Base-by-base conservation (phyloP, 1,140 invertebrate species). In the Radopholus similis region DNA sequence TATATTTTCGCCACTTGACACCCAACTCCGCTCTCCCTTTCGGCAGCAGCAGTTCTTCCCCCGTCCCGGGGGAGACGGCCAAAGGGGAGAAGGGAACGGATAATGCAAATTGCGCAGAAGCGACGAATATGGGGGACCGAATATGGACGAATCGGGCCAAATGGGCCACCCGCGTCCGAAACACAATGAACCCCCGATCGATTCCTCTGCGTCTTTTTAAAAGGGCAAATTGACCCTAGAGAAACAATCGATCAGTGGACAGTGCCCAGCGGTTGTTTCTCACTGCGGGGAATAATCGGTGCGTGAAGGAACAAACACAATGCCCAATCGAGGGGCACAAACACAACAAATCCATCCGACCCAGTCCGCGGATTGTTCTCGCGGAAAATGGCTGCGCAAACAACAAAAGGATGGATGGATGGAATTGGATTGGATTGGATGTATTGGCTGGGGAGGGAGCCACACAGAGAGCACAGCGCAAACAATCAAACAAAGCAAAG, bases 41-140 rank as follows among this genome's bases (percentile, higher is more conserved):
- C 47, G 9, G 23, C 30, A 26, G 38, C n/a, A 51, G 47, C 47
- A 11, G n/a, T 51, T 51, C 15, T 26, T 28, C 18, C 44, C 5
- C 6, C n/a, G 18, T 28, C 23, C 5, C 9, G 47, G 47, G 23
- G 15, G 9, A 51, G 30, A 51, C 47, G 23, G 47, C 9, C 23
- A 51, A 51, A 26, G 47, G 47, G 26, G n/a, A 23, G 44, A 51
- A 26, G 47, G 47, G 47, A 51, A 4, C 3, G 23, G n/a, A n/a
- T n/a, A 51, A 51, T 51, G 47, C 47, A 51, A 51, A 51, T 51
- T 51, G 47, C 47, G 47, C 47, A 51, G 47, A 51, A 26, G 47
- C 23, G 30, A 51, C 6, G 47, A 47, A n/a, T n/a, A n/a, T n/a
- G n/a, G n/a, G n/a, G n/a, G n/a, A n/a, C n/a, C n/a, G n/a, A n/a